Evolutionary conservation across 2,797 vertebrate genomes (phyloP), one percentile per base, ranked within the genome.

Genomic region (Eupleurogrammus muticus): DNA sequence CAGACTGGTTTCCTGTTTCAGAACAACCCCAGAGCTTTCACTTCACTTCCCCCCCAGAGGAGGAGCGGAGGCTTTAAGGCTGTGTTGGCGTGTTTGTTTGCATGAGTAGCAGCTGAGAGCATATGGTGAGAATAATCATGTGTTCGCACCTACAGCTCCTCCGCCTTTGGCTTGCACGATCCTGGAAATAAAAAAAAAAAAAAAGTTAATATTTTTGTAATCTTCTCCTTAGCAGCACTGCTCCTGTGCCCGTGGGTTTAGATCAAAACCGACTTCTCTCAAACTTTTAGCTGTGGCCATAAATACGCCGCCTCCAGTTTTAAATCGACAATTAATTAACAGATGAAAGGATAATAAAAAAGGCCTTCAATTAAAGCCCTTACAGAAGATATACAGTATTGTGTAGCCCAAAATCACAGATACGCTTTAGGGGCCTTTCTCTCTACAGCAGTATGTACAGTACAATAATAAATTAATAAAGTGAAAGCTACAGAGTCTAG

Each of bases 51-150:
- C 28, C 32, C 63, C 24, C 49, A 17, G 35, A 52, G 51, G 5
- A 28, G 1, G n/a, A 58, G 23, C 8, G 1, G 36, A 70, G 34
- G 58, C 51, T 76, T 46, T 12, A 14, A 17, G n/a, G 20, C 17
- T 20, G 63, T 28, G 64, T 28, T 9, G 7, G 11, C 48, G 49
- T 23, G 28, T 50, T 51, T 62, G 32, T 44, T 47, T 12, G 19
- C 13, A 44, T 63, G 32, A 64, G 46, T 2, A 35, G 58, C 55
- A 40, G 5, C 32, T 4, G 40, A 47, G 44, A 62, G 38, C 23
- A 62, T 51, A 62, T 23, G 35, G 5, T 40, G 47, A 36, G 42
- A 83, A 53, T 50, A 51, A 57, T 52, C 20, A 49, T 4, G 13
- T 17, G 32, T 54, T 55, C 50, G 5, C 66, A 24, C 48, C 48